Percentiles rank a stretch among this genome's conserved stretches.
phyloP scores from a whole-genome alignment of 2,888 invertebrate genomes.

The Blastobasis adustella region DNA sequence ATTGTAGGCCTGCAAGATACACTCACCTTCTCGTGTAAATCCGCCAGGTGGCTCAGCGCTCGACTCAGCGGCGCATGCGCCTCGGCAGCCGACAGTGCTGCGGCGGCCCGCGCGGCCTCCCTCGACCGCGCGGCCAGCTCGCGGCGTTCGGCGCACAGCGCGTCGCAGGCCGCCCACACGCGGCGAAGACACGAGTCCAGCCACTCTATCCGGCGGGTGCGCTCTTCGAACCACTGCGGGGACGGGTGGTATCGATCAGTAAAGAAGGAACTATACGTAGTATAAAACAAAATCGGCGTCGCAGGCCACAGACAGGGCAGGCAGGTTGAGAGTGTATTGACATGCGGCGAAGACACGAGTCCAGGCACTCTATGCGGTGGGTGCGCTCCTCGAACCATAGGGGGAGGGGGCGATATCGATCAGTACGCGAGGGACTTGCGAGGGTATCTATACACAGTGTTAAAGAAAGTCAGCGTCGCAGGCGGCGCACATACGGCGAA shows the following conservation, averaged over 20 bases:
- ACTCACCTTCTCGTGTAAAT: slow-evolving; percentile 50
- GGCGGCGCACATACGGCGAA: slow-evolving; percentile 89
- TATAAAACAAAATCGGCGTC: no score
- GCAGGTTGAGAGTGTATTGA: no score
- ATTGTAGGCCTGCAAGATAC: neutral
- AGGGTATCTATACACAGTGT: no score
- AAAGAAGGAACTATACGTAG: no score
- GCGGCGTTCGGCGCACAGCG: slow-evolving; percentile 88
- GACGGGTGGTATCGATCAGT: no score
- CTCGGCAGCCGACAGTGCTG: slow-evolving; percentile 90
- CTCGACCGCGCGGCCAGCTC: slow-evolving; percentile 88
- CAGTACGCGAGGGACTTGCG: no score
- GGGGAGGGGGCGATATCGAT: neutral
- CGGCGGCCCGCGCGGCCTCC: slow-evolving; percentile 90
- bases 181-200: slow-evolving; percentile 92
- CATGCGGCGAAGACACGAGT: no score
- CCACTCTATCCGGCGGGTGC: slow-evolving; percentile 91
- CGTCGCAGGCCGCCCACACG: slow-evolving; percentile 89
- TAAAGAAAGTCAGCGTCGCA: no score
- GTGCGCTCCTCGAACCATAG: slow-evolving; percentile 99
- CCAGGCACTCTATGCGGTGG: slow-evolving; percentile 86
- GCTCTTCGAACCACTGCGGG: slow-evolving; percentile 97
- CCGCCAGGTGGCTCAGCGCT: slow-evolving; percentile 81
- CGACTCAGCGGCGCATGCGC: slow-evolving; percentile 93
- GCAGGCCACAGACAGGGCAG: no score